phyloP scores from a whole-genome alignment of 2,888 invertebrate species.

The Tinea semifulvella region DNA sequence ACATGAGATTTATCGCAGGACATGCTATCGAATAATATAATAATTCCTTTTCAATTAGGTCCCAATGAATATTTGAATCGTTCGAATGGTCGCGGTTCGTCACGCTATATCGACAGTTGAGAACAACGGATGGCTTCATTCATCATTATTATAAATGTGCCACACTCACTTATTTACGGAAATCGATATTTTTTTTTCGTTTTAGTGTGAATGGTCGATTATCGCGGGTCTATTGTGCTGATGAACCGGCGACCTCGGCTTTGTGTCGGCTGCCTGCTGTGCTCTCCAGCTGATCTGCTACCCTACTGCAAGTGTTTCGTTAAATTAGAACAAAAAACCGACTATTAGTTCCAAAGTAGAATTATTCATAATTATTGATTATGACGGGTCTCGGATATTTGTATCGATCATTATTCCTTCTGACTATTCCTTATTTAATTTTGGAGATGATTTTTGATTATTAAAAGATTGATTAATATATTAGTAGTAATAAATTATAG shows the following conservation, averaged over 20 bases:
- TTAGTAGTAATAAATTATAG: too few species aligned
- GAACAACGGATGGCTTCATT: conserved; percentile 55
- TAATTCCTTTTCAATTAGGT: conserved; percentile 61
- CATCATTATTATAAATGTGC: conserved; percentile 67
- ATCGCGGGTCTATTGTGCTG: conserved; percentile 56
- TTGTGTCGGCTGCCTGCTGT: conserved; percentile 44
- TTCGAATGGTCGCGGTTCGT: conserved; percentile 53
- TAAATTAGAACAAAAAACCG: conserved; percentile 31
- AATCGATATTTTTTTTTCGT: conserved; percentile 67
- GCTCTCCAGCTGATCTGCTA: conserved; percentile 23
- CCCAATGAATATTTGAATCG: conserved; percentile 44
- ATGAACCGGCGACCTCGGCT: conserved; percentile 61
- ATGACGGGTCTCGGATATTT: conserved; percentile 51
- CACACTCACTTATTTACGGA: conserved; percentile 67
- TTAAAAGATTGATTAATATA: too few species aligned
- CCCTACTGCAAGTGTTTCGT: conserved; percentile 8
- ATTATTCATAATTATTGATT: conserved; percentile 61
- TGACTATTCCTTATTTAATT: too few species aligned
- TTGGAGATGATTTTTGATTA: too few species aligned
- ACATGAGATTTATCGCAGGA: conserved; percentile 53
- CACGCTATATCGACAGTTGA: conserved; percentile 54
- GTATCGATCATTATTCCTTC: not conserved
- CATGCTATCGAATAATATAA: conserved; percentile 30
- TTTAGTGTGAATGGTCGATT: conserved; percentile 54
- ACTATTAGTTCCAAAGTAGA: conserved; percentile 54